Conservation (phyloP, 2,113 vertebrate genomes). For the Poeciliopsis prolifica region DNA sequence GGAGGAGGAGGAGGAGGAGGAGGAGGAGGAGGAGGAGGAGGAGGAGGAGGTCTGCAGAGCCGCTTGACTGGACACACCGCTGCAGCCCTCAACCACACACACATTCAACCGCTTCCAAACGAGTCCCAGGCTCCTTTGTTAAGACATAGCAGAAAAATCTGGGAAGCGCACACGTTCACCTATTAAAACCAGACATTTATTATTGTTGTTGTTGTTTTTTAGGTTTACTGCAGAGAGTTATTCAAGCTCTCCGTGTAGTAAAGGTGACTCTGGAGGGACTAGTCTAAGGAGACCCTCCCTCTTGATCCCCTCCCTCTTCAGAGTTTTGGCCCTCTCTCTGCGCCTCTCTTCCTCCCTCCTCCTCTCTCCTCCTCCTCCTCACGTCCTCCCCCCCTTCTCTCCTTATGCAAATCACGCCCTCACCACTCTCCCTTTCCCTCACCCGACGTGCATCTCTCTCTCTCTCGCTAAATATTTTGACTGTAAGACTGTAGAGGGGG, state of each 20-base stretch:
- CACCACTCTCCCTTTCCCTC: conserved; percentile 74
- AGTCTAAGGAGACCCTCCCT: conserved; percentile 66
- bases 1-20: conserved; percentile 62
- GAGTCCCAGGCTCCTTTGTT: conserved; percentile 24
- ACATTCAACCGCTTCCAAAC: conserved; percentile 7
- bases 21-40: conserved; percentile 53
- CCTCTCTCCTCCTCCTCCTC: conserved; percentile 35
- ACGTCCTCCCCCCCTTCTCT: conserved; percentile 50
- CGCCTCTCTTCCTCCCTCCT: conserved; percentile 56
- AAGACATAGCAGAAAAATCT: background rate
- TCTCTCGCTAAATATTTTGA: conserved; percentile 71
- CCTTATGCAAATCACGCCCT: conserved; percentile 81
- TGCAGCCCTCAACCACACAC: conserved; percentile 59
- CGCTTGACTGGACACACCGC: conserved; percentile 79
- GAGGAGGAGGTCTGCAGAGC: conserved; percentile 75
- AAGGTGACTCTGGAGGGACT: conserved; percentile 72
- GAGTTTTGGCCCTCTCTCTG: conserved; percentile 75
- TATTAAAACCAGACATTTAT: background rate
- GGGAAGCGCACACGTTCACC: background rate
- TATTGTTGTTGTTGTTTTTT: conserved; percentile 29
- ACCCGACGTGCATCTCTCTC: conserved; percentile 76
- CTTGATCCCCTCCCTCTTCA: conserved; percentile 73
- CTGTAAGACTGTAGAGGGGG: conserved; percentile 72
- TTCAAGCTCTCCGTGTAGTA: conserved; percentile 56
- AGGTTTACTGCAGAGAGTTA: conserved; percentile 20